Evolutionary conservation across 2,113 vertebrate species (phyloP).

Genomic region (Melierax canorus): DNA sequence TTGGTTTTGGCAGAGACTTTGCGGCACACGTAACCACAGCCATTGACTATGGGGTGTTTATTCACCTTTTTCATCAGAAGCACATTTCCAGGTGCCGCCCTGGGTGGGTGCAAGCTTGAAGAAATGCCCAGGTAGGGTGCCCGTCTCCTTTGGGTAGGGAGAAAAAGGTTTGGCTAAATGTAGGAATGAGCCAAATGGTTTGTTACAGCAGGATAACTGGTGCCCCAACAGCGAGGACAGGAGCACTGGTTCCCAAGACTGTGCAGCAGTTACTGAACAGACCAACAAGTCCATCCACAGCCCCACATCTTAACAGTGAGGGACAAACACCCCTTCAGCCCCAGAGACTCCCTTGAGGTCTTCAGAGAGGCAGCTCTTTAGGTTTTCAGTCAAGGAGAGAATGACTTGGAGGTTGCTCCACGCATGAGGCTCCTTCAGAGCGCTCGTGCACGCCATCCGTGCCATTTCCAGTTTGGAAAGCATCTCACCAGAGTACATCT

Average conservation of each 20-base stretch:
- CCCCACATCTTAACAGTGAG: neutral
- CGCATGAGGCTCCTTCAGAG: neutral
- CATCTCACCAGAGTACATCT: fast-evolving
- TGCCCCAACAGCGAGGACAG: neutral
- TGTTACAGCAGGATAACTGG: neutral
- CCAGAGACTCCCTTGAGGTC: neutral
- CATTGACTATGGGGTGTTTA: neutral
- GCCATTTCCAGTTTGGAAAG: neutral
- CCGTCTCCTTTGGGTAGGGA: neutral
- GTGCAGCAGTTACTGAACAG: neutral
- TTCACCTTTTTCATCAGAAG: neutral
- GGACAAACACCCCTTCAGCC: neutral
- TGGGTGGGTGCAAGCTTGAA: neutral
- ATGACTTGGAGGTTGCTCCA: neutral
- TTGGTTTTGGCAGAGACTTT: neutral
- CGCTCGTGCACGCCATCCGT: neutral
- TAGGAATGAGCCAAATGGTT: neutral
- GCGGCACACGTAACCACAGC: fast-evolving
- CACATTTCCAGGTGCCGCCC: neutral
- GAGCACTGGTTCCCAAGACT: neutral
- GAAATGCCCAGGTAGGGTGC: neutral
- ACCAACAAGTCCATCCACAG: neutral
- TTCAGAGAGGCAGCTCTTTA: neutral
- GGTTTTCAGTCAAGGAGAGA: neutral
- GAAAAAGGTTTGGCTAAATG: neutral